Percentiles rank a stretch among this genome's conserved stretches.
Conservation (phyloP, 2,797 vertebrate species). For the Bufotes viridis region DNA sequence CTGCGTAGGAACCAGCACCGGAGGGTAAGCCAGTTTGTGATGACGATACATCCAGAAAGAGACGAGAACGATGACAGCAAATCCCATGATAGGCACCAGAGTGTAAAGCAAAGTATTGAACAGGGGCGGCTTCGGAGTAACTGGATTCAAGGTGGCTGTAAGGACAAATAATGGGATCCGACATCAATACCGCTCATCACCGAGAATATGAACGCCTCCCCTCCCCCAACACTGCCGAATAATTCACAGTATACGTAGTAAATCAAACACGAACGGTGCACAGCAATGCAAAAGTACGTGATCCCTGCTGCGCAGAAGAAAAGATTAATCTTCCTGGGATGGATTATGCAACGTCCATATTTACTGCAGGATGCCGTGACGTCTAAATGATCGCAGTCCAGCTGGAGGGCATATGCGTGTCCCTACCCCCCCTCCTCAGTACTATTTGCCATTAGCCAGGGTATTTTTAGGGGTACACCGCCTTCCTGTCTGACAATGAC, state of each 20-base stretch:
- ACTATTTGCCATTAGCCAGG: too few relatives aligned
- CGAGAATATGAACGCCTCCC: background rate
- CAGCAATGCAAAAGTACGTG: background rate
- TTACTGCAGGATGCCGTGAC: too few relatives aligned
- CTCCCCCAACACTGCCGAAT: background rate
- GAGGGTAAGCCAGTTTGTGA: slow-evolving; percentile 97
- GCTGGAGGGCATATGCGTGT: too few relatives aligned
- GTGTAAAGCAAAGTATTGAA: slow-evolving; percentile 96
- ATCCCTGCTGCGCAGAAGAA: too few relatives aligned
- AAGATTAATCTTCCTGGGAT: too few relatives aligned
- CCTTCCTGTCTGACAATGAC: too few relatives aligned
- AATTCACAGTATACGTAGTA: background rate
- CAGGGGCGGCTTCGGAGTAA: slow-evolving; percentile 87
- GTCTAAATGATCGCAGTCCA: too few relatives aligned
- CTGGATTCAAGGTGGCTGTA: slow-evolving; percentile 92
- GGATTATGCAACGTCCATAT: too few relatives aligned
- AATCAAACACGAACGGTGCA: too few relatives aligned
- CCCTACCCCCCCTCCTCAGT: too few relatives aligned
- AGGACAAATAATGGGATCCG: background rate
- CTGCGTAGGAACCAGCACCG: slow-evolving; percentile 96
- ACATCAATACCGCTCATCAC: background rate
- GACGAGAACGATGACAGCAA: slow-evolving; percentile 91
- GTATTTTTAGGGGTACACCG: too few relatives aligned
- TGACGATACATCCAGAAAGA: slow-evolving; percentile 99
- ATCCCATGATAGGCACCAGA: slow-evolving; percentile 93